Percentiles rank a stretch among this genome's conserved stretches.
These are phyloP conservation scores for Phyllotis vaccarum DNA, from an alignment of 2,797 vertebrate genomes.

Conservation along the genomic window DNA sequence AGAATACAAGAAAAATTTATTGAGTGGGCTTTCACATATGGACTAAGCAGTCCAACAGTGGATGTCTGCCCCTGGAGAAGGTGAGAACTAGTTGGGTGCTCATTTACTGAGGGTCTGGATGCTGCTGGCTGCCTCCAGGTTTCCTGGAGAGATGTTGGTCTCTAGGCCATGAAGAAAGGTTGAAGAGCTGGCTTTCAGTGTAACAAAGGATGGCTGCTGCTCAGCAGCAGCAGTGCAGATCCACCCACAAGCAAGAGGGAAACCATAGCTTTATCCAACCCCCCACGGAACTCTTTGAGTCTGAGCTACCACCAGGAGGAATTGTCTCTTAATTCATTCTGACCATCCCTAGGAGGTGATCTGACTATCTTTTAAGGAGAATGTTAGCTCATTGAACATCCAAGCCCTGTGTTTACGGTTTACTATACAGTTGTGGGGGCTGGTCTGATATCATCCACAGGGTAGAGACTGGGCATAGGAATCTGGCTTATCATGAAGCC, in stretches of 20 bases:
- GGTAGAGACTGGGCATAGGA: not conserved
- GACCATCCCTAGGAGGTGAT: not conserved
- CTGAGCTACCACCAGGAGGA: not conserved
- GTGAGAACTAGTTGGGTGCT: not conserved
- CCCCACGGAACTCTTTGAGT: not conserved
- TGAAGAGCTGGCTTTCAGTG: not conserved
- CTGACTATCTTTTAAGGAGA: constrained; percentile 30
- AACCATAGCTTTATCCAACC: no score
- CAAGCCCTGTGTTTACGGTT: constrained; percentile 45
- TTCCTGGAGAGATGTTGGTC: not conserved
- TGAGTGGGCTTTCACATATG: not conserved
- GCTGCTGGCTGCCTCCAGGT: not conserved
- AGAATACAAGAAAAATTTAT: not conserved
- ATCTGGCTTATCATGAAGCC: not conserved
- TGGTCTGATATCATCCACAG: not conserved
- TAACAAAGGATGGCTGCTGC: not conserved
- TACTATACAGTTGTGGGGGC: not conserved
- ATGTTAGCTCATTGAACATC: constrained; percentile 37
- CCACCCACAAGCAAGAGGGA: not conserved
- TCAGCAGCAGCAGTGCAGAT: not conserved
- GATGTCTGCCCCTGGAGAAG: not conserved
- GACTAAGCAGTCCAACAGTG: not conserved
- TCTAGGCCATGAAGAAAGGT: not conserved
- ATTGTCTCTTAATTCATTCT: not conserved
- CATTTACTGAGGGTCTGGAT: not conserved